Base-by-base conservation (phyloP, 2,888 invertebrate species). In the Agonopterix arenella region DNA sequence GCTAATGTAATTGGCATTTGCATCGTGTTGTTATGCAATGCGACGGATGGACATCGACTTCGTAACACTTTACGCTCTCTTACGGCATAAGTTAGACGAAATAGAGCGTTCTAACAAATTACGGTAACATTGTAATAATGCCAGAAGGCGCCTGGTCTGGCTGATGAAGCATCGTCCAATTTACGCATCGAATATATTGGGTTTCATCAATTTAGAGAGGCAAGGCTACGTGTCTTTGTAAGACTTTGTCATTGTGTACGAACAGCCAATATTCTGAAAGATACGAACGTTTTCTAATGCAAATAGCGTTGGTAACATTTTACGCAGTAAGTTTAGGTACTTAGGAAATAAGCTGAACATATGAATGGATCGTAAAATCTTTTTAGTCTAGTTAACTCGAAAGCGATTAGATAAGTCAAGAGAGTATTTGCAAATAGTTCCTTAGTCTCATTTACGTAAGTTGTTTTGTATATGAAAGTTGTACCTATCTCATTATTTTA, bases 11-110 rank as follows among this genome's bases (percentile, higher is more conserved):
- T 49, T 40, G 40, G 40, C 43, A 11, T 38, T 46, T 46, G 48
- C 43, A 46, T 44, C 18, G 46, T 38, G 50, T 28, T 28, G 28
- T 79, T 76, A 72, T 63, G 75, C 66, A 77, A 76, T 28, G 55
- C 52, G 58, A 28, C 61, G 64, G 47, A 48, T 62, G 62, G 60
- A 57, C 67, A 58, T 59, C 63, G 65, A 59, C 64, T 66, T 63
- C 64, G 76, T 73, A 76, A 71, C 73, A 71, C 73, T 73, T 75
- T 73, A 69, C 73, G 73, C 64, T 64, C 68, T 60, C 67, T 74
- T 76, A 68, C 73, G 53, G 61, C 66, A 63, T 53, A 54, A 52
- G 46, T 52, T 57, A 52, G 49, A 56, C 54, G 44, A 53, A 53
- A 49, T 53, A 36, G 53, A 53, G 53, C 53, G 53, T 50, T 46